Evolutionary conservation across 2,888 invertebrate species (phyloP).

Genomic region (Scaptomyza polygonia): DNA sequence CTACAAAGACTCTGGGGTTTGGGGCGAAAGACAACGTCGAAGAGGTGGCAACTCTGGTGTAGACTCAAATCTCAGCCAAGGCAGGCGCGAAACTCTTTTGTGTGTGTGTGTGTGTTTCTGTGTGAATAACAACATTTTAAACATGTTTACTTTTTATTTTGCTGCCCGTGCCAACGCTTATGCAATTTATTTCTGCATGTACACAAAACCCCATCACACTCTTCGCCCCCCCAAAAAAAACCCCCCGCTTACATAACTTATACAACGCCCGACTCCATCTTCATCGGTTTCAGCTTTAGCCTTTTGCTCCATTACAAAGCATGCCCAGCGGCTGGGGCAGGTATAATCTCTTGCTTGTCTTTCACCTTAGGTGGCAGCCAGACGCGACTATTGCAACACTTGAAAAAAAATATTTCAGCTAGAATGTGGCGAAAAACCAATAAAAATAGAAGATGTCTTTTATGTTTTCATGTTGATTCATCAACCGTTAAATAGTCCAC

Average conservation of each 20-base stretch:
- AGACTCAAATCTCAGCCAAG: conserved; percentile 40
- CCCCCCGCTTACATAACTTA: conserved; percentile 3
- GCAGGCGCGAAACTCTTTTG: conserved; percentile 17
- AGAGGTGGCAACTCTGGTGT: conserved; percentile 13
- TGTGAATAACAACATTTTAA: conserved; percentile 79
- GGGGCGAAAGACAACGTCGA: conserved; percentile 3
- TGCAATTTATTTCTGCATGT: conserved; percentile 73
- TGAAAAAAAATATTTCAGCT: neutral
- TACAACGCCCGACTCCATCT: conserved; percentile 14
- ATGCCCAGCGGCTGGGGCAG: conserved; percentile 74
- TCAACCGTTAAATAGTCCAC: too few relatives aligned
- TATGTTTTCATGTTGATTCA: too few relatives aligned
- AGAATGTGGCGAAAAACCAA: too few relatives aligned
- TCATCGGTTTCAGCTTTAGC: conserved; percentile 33
- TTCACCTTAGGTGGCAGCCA: conserved; percentile 54
- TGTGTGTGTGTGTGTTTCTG: conserved; percentile 40
- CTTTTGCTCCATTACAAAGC: conserved; percentile 62
- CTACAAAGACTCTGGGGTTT: conserved; percentile 20
- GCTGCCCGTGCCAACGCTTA: conserved; percentile 57
- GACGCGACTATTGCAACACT: conserved; percentile 17
- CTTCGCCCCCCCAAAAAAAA: neutral
- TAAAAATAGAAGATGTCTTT: too few relatives aligned
- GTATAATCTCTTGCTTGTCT: conserved; percentile 77
- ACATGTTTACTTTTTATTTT: conserved; percentile 75
- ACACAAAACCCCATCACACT: conserved; percentile 5